phyloP scores from a whole-genome alignment of 2,113 vertebrate species.

The Rutilus rutilus region DNA sequence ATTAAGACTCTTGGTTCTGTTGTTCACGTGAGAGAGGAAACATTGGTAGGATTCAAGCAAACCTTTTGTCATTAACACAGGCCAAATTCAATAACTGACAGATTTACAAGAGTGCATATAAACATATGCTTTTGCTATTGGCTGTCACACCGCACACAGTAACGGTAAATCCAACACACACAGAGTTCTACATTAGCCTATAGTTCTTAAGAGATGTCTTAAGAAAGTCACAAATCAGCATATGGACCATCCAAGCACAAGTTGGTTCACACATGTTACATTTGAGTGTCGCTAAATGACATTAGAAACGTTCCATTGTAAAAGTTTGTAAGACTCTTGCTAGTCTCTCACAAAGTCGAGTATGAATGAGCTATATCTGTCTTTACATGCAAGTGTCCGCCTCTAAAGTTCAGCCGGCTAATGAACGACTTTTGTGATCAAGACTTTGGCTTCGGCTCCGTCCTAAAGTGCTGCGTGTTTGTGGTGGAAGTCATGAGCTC shows the following conservation, averaged over 20 bases:
- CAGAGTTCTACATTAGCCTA: not conserved
- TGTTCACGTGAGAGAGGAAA: not conserved
- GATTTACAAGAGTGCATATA: constrained; percentile 29
- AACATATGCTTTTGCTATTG: constrained; percentile 15
- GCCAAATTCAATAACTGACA: constrained; percentile 20
- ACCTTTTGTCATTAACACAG: not conserved
- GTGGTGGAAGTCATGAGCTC: not conserved
- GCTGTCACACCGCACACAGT: constrained; percentile 26
- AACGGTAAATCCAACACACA: constrained; percentile 24
- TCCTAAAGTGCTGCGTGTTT: constrained; percentile 9
- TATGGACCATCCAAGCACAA: constrained; percentile 20
- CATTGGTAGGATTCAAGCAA: not conserved
- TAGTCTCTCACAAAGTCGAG: not conserved
- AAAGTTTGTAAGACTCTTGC: not conserved
- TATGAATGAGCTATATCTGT: not conserved
- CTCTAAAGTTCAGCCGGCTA: not conserved
- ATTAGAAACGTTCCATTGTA: constrained; percentile 9
- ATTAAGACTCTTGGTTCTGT: not conserved
- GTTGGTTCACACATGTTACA: constrained; percentile 24
- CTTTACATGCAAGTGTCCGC: not conserved
- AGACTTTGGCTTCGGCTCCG: constrained; percentile 1
- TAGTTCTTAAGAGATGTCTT: constrained; percentile 13
- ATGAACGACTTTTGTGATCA: not conserved
- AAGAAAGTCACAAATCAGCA: constrained; percentile 39
- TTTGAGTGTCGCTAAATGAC: not conserved